These are phyloP conservation scores for Cerceris rybyensis DNA, from an alignment of 2,888 invertebrate species.

Conservation along the genomic window DNA sequence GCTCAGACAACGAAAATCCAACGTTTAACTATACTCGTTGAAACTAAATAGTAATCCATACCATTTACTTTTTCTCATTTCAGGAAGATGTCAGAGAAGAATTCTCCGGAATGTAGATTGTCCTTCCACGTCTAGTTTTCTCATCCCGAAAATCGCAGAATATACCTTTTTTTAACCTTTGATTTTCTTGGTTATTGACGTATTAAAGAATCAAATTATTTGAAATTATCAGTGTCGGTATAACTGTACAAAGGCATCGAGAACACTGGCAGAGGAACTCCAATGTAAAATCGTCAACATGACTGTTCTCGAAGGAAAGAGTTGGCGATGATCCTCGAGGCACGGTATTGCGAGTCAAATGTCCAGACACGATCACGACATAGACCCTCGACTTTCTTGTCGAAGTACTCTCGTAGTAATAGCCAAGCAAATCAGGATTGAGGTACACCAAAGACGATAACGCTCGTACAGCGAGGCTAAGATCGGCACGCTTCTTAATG, in stretches of 20 bases:
- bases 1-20: too few relatives aligned
- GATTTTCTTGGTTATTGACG: neutral
- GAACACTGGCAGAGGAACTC: neutral
- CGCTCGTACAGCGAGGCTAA: slow-evolving; percentile 16
- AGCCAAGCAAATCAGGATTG: neutral
- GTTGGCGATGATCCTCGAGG: neutral
- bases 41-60: too few relatives aligned
- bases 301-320: neutral
- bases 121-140: neutral
- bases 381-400: neutral
- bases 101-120: neutral
- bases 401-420: neutral
- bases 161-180: neutral
- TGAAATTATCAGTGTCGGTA: neutral
- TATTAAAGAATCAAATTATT: neutral
- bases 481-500: slow-evolving; percentile 52
- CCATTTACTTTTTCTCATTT: neutral
- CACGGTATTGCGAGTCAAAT: slow-evolving; percentile 1
- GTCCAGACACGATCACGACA: neutral
- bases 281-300: neutral
- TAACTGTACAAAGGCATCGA: neutral
- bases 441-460: slow-evolving; percentile 17
- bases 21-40: too few relatives aligned
- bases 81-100: neutral
- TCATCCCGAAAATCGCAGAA: neutral